phyloP scores from a whole-genome alignment of 2,797 vertebrate genomes.

The Oryzias dopingdopingensis region DNA sequence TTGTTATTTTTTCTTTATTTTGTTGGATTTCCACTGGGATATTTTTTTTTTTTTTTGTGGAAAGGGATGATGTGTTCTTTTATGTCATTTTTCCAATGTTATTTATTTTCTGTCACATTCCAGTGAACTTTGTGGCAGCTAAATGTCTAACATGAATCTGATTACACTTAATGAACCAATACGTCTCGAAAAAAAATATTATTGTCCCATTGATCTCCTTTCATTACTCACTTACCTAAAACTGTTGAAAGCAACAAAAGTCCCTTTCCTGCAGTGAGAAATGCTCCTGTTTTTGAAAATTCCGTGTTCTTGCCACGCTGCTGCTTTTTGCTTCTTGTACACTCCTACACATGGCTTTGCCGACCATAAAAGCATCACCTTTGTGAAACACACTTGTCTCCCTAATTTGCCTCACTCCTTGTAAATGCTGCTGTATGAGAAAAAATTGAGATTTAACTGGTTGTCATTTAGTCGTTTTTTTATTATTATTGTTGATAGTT shows the following conservation, averaged over 20 bases:
- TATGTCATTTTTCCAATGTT: slow-evolving; percentile 36
- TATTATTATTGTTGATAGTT: too few species aligned
- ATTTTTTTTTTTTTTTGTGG: slow-evolving; percentile 35
- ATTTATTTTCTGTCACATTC: slow-evolving; percentile 59
- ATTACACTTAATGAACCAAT: slow-evolving; percentile 28
- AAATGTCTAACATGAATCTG: slow-evolving; percentile 39
- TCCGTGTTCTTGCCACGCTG: slow-evolving; percentile 39
- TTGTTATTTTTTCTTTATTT: slow-evolving; percentile 25
- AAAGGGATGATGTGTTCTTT: slow-evolving; percentile 9
- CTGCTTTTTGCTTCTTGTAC: slow-evolving; percentile 56
- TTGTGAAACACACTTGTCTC: slow-evolving; percentile 43
- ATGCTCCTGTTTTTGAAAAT: slow-evolving; percentile 45
- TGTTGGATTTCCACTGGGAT: slow-evolving; percentile 67
- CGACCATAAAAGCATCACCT: slow-evolving; percentile 33
- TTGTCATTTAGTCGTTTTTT: slow-evolving; percentile 63
- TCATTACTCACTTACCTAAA: slow-evolving; percentile 63
- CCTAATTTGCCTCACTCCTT: slow-evolving; percentile 49
- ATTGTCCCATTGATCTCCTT: slow-evolving; percentile 38
- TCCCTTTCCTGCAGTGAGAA: slow-evolving; percentile 49
- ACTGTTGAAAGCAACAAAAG: slow-evolving; percentile 71
- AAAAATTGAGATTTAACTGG: slow-evolving; percentile 76
- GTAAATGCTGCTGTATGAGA: slow-evolving; percentile 80
- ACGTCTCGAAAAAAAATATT: slow-evolving; percentile 3
- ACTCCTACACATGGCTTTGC: slow-evolving; percentile 45
- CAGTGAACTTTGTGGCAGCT: slow-evolving; percentile 59